Conservation (phyloP, 2,888 invertebrate species). For the Brachyopa scutellaris region DNA sequence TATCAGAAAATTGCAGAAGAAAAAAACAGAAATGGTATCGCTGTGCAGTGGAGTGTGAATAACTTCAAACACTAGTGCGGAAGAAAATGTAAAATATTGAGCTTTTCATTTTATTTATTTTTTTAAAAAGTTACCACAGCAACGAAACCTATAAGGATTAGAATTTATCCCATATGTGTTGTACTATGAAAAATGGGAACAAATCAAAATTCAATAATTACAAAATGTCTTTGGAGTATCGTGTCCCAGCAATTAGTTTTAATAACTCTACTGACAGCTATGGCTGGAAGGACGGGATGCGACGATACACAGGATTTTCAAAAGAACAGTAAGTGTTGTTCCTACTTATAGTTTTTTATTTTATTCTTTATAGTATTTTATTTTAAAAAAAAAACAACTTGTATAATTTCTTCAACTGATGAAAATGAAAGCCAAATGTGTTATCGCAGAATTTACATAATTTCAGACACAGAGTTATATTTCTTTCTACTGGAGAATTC, state of each 20-base stretch:
- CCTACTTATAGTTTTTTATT: too few relatives aligned
- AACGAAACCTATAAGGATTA: slow-evolving; percentile 34
- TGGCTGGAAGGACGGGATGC: slow-evolving; percentile 77
- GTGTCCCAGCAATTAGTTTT: slow-evolving; percentile 73
- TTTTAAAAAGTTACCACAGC: slow-evolving; percentile 4
- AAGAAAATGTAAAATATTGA: neutral
- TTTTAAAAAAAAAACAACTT: too few relatives aligned
- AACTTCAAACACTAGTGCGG: neutral
- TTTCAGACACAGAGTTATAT: too few relatives aligned
- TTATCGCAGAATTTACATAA: too few relatives aligned
- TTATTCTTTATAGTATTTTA: too few relatives aligned
- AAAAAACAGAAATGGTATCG: neutral
- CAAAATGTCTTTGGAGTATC: slow-evolving; percentile 74
- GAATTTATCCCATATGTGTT: slow-evolving; percentile 72
- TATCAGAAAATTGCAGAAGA: slow-evolving; percentile 18
- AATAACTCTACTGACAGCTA: slow-evolving; percentile 75
- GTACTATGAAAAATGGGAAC: slow-evolving; percentile 74
- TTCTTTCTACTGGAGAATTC: too few relatives aligned
- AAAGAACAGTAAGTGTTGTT: slow-evolving; percentile 82
- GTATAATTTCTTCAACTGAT: too few relatives aligned
- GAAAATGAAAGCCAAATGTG: too few relatives aligned
- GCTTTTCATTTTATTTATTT: neutral
- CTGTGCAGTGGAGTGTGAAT: neutral
- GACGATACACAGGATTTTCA: slow-evolving; percentile 82
- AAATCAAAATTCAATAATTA: slow-evolving; percentile 71